These are phyloP conservation scores for Forbesichthys agassizii DNA, from an alignment of 2,113 vertebrate genomes.

Conservation along the genomic window DNA sequence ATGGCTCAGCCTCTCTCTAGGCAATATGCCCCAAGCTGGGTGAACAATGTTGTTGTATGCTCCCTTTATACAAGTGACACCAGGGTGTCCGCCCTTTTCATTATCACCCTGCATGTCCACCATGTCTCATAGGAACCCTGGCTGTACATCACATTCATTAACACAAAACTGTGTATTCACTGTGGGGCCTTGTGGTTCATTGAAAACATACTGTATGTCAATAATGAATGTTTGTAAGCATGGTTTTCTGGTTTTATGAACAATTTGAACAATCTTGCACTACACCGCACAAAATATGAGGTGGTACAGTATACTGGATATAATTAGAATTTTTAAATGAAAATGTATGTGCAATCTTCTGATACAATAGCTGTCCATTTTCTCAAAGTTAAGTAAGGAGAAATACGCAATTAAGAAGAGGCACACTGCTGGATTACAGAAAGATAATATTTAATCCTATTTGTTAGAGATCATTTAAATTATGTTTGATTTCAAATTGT, in stretches of 20 bases:
- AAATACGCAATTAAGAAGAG: conserved; percentile 38
- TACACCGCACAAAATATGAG: too few species aligned
- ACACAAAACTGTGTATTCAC: conserved; percentile 53
- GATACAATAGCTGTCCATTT: too few species aligned
- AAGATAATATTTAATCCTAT: conserved; percentile 69
- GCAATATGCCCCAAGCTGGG: conserved; percentile 11
- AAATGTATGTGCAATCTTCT: too few species aligned
- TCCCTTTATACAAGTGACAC: conserved; percentile 39
- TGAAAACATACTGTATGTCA: conserved; percentile 33
- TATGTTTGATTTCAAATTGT: conserved; percentile 61
- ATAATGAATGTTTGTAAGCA: too few species aligned
- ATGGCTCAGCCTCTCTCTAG: neutral
- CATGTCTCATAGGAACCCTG: conserved; percentile 64
- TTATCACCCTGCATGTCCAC: conserved; percentile 69
- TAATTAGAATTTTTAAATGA: too few species aligned
- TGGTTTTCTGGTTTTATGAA: neutral
- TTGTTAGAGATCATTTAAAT: conserved; percentile 67
- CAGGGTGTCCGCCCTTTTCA: conserved; percentile 68
- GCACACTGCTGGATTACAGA: conserved; percentile 60
- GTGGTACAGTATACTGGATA: too few species aligned
- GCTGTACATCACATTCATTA: conserved; percentile 60
- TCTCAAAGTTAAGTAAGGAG: too few species aligned
- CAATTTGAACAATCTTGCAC: too few species aligned
- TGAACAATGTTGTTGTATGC: conserved; percentile 25
- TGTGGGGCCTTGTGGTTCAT: conserved; percentile 43